phyloP scores from a whole-genome alignment of 2,113 vertebrate genomes.

The Hepsetus odoe region DNA sequence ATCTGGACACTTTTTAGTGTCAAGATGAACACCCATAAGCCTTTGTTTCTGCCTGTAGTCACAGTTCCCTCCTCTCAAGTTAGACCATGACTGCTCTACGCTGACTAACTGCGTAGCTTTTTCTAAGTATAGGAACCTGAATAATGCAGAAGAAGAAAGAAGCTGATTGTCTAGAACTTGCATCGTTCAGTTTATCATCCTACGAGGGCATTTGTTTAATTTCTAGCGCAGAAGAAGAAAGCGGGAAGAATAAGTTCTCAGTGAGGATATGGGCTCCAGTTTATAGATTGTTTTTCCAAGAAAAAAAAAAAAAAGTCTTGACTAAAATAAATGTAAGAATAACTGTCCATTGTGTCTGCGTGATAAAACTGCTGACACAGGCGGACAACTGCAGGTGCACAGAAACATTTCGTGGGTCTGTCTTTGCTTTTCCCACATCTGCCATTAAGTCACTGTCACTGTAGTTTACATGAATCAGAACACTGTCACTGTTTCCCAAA shows the following conservation, averaged over 20 bases:
- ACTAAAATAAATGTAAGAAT: background rate
- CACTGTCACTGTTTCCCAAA: no score
- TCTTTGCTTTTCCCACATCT: background rate
- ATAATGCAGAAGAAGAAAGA: background rate
- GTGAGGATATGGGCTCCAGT: background rate
- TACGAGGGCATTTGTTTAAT: background rate
- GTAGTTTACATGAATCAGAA: no score
- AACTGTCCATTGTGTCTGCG: background rate
- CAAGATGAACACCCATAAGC: no score
- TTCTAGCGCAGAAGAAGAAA: background rate
- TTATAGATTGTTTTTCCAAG: background rate
- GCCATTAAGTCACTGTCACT: background rate
- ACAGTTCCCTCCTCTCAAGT: no score
- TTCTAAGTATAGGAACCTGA: no score
- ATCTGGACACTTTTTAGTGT: no score
- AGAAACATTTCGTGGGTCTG: background rate
- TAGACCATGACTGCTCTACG: no score
- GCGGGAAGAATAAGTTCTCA: background rate
- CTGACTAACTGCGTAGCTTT: no score
- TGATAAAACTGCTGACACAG: background rate
- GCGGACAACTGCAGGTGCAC: background rate
- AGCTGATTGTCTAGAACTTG: background rate
- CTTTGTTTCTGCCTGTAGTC: no score
- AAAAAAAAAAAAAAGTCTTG: background rate
- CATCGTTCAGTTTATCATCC: background rate